Percentiles rank a stretch among this genome's conserved stretches.
Conservation (phyloP, 2,888 invertebrate genomes). For the Cataglyphis rosenhaueri region DNA sequence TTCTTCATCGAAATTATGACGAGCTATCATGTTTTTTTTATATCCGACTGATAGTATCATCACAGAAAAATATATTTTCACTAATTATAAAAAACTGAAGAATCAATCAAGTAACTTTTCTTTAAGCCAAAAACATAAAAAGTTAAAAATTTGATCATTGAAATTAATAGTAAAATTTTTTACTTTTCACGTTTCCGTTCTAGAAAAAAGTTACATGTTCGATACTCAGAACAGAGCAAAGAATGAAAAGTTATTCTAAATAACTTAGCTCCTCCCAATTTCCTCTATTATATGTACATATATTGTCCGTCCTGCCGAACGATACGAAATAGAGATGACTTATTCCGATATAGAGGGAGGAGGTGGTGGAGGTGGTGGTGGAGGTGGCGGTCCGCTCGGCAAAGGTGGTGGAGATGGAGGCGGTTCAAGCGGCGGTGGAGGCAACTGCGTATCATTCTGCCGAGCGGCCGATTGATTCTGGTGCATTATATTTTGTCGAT, state of each 20-base stretch:
- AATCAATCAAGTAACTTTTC: too few species aligned
- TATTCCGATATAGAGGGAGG: conserved; percentile 14
- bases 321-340: not conserved
- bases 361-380: conserved; percentile 73
- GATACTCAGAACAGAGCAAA: not conserved
- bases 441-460: conserved; percentile 59
- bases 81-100: too few species aligned
- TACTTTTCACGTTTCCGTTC: too few species aligned
- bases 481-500: conserved; percentile 46
- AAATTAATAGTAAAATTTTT: too few species aligned
- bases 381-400: conserved; percentile 85
- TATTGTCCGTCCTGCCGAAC: not conserved
- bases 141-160: too few species aligned
- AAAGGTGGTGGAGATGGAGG: conserved; percentile 88
- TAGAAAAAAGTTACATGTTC: too few species aligned
- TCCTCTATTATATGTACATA: not conserved
- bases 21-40: too few species aligned
- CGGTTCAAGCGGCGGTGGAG: conserved; percentile 87
- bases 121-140: too few species aligned
- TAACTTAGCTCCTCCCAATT: not conserved
- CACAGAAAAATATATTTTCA: not conserved
- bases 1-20: too few species aligned
- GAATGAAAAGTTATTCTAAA: not conserved
- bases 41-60: not conserved
- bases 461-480: conserved; percentile 31